phyloP scores from a whole-genome alignment of 2,113 vertebrate genomes.

The Odontesthes bonariensis region DNA sequence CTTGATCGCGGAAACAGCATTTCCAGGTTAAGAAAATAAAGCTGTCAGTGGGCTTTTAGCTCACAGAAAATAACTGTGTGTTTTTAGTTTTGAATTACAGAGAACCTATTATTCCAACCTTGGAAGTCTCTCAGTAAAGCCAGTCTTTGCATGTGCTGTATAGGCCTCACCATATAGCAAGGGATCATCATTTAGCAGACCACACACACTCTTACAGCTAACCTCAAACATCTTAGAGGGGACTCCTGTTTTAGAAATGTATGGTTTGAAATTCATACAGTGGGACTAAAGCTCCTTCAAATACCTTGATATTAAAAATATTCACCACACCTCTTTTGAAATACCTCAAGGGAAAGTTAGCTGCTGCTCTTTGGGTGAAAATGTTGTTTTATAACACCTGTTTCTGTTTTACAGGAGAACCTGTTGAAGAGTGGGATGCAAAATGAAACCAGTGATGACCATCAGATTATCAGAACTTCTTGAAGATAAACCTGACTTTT shows the following conservation, averaged over 20 bases:
- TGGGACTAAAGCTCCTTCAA: slow-evolving; percentile 17
- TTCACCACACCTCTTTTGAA: slow-evolving; percentile 25
- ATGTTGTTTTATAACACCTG: slow-evolving; percentile 54
- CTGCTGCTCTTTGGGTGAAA: slow-evolving; percentile 28
- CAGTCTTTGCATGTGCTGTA: slow-evolving; percentile 34
- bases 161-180: slow-evolving; percentile 31
- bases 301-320: slow-evolving; percentile 40
- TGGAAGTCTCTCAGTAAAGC: slow-evolving; percentile 32
- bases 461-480: slow-evolving; percentile 15
- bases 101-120: slow-evolving; percentile 65
- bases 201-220: slow-evolving; percentile 56
- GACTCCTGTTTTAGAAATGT: slow-evolving; percentile 14
- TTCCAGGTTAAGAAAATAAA: slow-evolving; percentile 52
- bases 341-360: slow-evolving; percentile 35
- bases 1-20: slow-evolving; percentile 43
- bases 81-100: slow-evolving; percentile 68
- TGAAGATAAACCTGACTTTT: slow-evolving; percentile 21
- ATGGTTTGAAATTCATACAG: slow-evolving; percentile 10
- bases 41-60: slow-evolving; percentile 35
- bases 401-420: slow-evolving; percentile 65
- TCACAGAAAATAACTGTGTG: slow-evolving; percentile 53
- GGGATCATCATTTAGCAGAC: slow-evolving; percentile 41
- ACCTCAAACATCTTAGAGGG: slow-evolving; percentile 40
- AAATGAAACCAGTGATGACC: slow-evolving; percentile 35
- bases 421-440: slow-evolving; percentile 2